phyloP scores from a whole-genome alignment of 2,797 vertebrate species.

The Notamacropus eugenii region DNA sequence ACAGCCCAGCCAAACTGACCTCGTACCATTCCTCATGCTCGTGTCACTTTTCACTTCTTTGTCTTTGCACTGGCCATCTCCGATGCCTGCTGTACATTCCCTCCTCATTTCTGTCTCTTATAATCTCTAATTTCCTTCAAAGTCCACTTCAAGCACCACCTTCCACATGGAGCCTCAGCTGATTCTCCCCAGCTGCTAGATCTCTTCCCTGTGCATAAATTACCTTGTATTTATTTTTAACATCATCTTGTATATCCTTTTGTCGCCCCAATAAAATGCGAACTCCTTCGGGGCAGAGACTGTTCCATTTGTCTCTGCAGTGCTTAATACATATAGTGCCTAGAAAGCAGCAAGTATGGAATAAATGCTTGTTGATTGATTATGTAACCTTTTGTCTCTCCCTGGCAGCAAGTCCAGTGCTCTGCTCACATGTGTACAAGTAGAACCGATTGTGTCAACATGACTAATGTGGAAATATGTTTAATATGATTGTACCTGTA shows the following conservation, averaged over 20 bases:
- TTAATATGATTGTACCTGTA: too few species aligned
- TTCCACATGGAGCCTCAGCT: neutral
- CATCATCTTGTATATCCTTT: neutral
- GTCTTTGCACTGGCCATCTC: neutral
- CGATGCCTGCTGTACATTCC: neutral
- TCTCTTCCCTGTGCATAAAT: neutral
- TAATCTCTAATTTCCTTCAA: neutral
- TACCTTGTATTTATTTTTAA: neutral
- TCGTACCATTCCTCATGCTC: neutral
- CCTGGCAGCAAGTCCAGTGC: neutral
- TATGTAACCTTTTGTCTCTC: neutral
- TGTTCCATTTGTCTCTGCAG: neutral
- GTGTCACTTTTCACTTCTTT: neutral
- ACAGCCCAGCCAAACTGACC: neutral
- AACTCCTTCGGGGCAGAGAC: neutral
- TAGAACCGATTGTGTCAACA: too few species aligned
- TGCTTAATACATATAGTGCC: neutral
- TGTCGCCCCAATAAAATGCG: neutral
- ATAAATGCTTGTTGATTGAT: neutral
- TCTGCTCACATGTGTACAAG: neutral
- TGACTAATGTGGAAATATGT: too few species aligned
- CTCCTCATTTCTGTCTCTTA: neutral
- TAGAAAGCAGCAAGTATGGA: too few species aligned
- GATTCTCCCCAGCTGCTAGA: neutral
- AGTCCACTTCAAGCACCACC: neutral